Evolutionary conservation across 1,140 invertebrate species (phyloP).

Genomic region (Drosophila sturtevanti): DNA sequence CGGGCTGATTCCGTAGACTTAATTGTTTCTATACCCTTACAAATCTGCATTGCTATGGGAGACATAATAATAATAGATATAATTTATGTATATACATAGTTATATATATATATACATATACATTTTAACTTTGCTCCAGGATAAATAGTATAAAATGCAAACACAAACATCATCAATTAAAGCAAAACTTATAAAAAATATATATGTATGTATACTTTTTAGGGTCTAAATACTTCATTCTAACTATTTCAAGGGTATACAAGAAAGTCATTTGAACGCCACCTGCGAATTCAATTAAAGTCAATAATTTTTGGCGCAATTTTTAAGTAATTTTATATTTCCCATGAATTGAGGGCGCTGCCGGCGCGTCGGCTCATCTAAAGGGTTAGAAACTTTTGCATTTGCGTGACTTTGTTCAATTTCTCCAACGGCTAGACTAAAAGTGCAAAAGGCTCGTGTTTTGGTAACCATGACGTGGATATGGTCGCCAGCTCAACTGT

Average conservation of each 20-base stretch:
- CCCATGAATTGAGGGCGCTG: conserved; percentile 57
- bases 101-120: no score
- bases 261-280: not conserved
- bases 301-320: conserved; percentile 69
- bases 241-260: not conserved
- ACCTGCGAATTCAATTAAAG: conserved; percentile 66
- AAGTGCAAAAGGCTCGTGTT: conserved; percentile 36
- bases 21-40: not conserved
- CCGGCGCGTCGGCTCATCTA: conserved; percentile 7
- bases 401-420: conserved; percentile 73
- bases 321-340: conserved; percentile 70
- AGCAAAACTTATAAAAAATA: no score
- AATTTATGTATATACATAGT: no score
- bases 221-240: no score
- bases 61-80: no score
- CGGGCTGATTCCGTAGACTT: not conserved
- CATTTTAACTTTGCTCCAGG: no score
- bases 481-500: conserved; percentile 43
- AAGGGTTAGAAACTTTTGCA: conserved; percentile 68
- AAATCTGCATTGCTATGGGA: not conserved
- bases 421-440: conserved; percentile 48
- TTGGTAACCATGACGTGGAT: conserved; percentile 31
- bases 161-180: no score
- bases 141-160: no score
- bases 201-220: no score